Conservation (phyloP, 2,888 invertebrate species). For the Pasiphila rectangulata region DNA sequence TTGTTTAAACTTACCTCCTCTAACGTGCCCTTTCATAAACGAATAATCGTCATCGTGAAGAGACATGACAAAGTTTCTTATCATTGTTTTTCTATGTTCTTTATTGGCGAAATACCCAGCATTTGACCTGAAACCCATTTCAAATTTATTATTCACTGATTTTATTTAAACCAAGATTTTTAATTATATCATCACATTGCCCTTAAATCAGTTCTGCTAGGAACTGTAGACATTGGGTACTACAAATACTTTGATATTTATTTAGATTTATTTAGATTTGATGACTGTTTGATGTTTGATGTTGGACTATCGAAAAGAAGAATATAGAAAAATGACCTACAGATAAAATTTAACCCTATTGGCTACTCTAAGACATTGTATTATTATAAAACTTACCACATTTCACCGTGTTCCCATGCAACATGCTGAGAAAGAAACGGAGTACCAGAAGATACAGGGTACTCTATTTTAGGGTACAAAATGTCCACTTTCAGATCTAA, state of each 20-base stretch:
- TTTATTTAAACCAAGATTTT: too few species aligned
- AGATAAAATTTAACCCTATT: too few species aligned
- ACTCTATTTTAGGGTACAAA: conserved; percentile 86
- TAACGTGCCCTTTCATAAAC: conserved; percentile 39
- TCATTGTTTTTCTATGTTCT: conserved; percentile 33
- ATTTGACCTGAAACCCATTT: conserved; percentile 45
- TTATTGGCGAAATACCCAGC: conserved; percentile 36
- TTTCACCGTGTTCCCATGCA: conserved; percentile 88
- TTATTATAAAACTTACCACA: conserved; percentile 69
- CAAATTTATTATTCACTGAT: too few species aligned
- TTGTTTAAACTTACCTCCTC: conserved; percentile 39
- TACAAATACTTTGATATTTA: too few species aligned
- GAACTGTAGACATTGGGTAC: too few species aligned
- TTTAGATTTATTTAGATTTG: too few species aligned
- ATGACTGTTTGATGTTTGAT: too few species aligned
- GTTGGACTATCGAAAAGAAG: too few species aligned
- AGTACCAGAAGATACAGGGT: conserved; percentile 90
- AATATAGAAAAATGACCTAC: too few species aligned
- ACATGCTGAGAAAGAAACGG: conserved; percentile 88
- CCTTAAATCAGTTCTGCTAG: too few species aligned
- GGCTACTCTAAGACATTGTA: too few species aligned
- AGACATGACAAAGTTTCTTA: conserved; percentile 45
- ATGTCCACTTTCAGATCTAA: conserved; percentile 83
- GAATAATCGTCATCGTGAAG: conserved; percentile 49
- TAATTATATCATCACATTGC: too few species aligned